A percentile compares a stretch with the other conserved stretches of the same genome.
Evolutionary conservation across 2,113 vertebrate genomes (phyloP).

Genomic region (Saccopteryx leptura): DNA sequence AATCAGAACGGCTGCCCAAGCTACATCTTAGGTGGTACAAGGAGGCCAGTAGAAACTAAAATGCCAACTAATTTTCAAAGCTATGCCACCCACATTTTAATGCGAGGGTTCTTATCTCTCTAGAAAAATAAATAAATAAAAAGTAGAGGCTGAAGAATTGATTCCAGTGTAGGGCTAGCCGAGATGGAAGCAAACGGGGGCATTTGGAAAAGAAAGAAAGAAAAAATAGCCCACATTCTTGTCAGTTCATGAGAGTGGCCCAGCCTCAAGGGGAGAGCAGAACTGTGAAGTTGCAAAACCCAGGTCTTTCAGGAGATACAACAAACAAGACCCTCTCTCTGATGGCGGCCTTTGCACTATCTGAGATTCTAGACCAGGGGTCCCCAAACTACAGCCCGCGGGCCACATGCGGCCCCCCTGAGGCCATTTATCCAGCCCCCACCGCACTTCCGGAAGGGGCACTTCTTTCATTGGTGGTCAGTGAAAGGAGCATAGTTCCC

Average conservation of each 20-base stretch:
- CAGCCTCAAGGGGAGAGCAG: neutral
- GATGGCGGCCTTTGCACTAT: neutral
- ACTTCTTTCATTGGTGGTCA: too few species aligned
- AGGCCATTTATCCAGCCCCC: too few species aligned
- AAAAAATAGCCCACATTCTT: neutral
- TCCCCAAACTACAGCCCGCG: too few species aligned
- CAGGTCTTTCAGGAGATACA: neutral
- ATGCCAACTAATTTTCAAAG: constrained; percentile 79
- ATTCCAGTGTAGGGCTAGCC: constrained; percentile 72
- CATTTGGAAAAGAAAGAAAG: constrained; percentile 13
- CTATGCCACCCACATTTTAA: constrained; percentile 83
- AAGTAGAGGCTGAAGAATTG: constrained; percentile 70
- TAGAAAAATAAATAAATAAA: constrained; percentile 72
- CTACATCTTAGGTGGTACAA: constrained; percentile 85
- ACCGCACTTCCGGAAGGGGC: too few species aligned
- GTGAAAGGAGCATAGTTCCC: too few species aligned
- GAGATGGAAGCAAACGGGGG: constrained; percentile 34
- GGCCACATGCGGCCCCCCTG: too few species aligned
- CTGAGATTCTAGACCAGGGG: neutral
- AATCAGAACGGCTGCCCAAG: constrained; percentile 87
- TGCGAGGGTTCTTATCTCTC: constrained; percentile 80
- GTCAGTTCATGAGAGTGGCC: neutral
- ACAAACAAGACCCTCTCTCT: neutral
- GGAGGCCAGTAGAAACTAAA: constrained; percentile 83
- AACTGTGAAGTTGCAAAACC: neutral